Base-by-base conservation (phyloP, 2,113 vertebrate species). In the Ammodytes marinus region DNA sequence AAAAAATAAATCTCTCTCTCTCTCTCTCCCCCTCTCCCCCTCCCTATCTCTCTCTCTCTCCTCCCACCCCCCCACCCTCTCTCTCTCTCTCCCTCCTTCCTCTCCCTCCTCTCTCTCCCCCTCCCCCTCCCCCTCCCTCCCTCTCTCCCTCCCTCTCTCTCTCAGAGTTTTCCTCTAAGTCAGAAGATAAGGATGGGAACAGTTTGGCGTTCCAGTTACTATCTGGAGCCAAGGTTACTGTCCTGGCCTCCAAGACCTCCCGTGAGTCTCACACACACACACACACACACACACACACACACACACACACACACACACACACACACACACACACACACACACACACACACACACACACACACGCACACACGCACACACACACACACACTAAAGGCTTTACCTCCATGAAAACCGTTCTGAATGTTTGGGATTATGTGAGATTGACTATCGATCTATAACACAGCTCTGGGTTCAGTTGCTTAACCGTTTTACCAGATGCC, bases 161-260 rank as follows among this genome's bases (percentile, higher is more conserved):
- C 74, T 46, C 89, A 99, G 98, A 97, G n/a, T 98, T 98, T 90
- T 85, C 95, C 83, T 90, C 84, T 69, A 93, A 93, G 0, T 94
- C 94, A 12, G 96, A 97, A 71, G 96, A 97, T 76, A 97, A 97
- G 65, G 97, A 98, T 27, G 94, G 95, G 69, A 98, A 96, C 68
- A 93, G 94, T 79, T 87, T 99, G 82, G 96, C 96, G 77, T 97
- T 99, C 90, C 96, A 96, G 70, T 96, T 99, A 90, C 91, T 98
- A 77, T 90, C 96, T 17, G 97, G 98, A 47, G 95, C 96, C 78
- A 96, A 86, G 82, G 95, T 97, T 52, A 97, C 97, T 13, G 90
- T 99, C 82, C 95, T 97, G 84, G 97, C 97, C 84, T 99, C 98
- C 46, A 99, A 97, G 95, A 97, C 97, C 27, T 99, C 98, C 86